Evolutionary conservation across 2,797 vertebrate species (phyloP), one percentile per base, ranked within the genome.

Genomic region (Okamejei kenojei): DNA sequence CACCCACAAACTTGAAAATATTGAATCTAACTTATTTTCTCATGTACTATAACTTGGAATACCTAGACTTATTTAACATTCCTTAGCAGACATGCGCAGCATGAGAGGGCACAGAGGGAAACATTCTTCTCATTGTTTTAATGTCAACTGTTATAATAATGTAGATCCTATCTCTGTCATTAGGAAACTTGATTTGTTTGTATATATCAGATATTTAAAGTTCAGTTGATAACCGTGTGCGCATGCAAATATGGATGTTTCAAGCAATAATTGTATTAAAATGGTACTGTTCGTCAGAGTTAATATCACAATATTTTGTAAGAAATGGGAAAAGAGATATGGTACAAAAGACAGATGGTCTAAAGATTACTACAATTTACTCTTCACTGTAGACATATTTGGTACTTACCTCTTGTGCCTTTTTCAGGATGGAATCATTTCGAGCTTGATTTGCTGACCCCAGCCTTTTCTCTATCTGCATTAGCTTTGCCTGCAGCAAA

Each of bases 401-500:
- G 93, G 1, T 94, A 93, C 96, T 96, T 96, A 97, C 97, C 94
- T 97, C 96, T 93, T 98, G 97, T 96, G 96, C 97, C 95, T 97
- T 98, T 96, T 97, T 99, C 93, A 96, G 94, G 26, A 71, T 23
- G 73, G 90, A 92, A 95, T 99, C 98, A 93, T 99, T 99, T 1
- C 96, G 97, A 65, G 97, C 97, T 93, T 97, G 97, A 94, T 97
- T 97, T 93, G 97, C 97, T 94, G 98, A 98, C 95, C 98, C 99
- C 96, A 98, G 98, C 77, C 98, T 98, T 96, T 99, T 99, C 63
- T 97, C 96, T 94, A 99, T 96, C 94, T 98, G 97, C 8, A 97
- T 95, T 93, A 99, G 97, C 96, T 99, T 99, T 95, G 98, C 97
- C 99, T 99, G 90, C 63, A 73, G 35, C 29, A 92, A 92, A 92